Conservation (phyloP, 2,888 invertebrate genomes). For the Thymelicus acteon region DNA sequence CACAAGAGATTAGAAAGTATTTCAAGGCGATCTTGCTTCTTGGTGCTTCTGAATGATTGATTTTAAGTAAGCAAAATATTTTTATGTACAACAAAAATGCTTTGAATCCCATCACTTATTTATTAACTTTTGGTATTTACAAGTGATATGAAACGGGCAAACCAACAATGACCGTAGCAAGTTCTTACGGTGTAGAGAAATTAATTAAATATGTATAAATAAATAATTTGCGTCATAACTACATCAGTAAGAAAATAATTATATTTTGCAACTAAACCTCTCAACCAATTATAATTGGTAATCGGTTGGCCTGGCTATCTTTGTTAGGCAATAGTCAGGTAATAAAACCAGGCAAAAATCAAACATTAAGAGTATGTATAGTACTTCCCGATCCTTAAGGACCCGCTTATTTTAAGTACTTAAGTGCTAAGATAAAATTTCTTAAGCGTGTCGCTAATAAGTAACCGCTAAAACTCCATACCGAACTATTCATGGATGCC, state of each 20-base stretch:
- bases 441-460: neutral
- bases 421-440: neutral
- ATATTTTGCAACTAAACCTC: neutral
- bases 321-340: too few relatives aligned
- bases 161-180: too few relatives aligned
- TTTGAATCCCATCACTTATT: neutral
- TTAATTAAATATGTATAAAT: too few relatives aligned
- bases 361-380: too few relatives aligned
- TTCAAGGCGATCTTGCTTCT: conserved; percentile 81
- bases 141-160: too few relatives aligned
- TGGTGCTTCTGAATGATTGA: conserved; percentile 51
- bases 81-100: neutral
- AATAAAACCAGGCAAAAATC: too few relatives aligned
- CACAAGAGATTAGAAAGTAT: conserved; percentile 80
- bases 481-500: conserved; percentile 34
- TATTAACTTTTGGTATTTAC: too few relatives aligned
- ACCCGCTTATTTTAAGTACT: neutral
- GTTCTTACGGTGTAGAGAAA: too few relatives aligned
- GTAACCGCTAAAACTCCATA: conserved; percentile 7
- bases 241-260: neutral
- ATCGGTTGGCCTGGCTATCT: too few relatives aligned
- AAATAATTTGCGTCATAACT: too few relatives aligned
- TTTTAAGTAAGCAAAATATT: conserved; percentile 48
- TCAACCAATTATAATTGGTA: too few relatives aligned
- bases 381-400: neutral